Percentiles rank a stretch among this genome's conserved stretches.
These are phyloP conservation scores for Cavia porcellus DNA, from an alignment of 2,113 vertebrate genomes.

Conservation along the genomic window DNA sequence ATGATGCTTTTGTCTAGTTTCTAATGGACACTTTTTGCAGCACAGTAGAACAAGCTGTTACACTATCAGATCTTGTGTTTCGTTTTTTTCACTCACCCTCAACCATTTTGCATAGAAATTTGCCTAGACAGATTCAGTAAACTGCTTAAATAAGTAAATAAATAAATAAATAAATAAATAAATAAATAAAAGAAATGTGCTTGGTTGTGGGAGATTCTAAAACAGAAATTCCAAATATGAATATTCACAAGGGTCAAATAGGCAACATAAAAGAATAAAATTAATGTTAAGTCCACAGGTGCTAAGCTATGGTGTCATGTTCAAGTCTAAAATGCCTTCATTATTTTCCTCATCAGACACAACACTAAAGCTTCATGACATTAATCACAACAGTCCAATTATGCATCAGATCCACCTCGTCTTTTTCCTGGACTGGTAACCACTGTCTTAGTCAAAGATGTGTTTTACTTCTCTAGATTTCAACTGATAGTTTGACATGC, in stretches of 20 bases:
- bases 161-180: background rate
- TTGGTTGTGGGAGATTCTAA: background rate
- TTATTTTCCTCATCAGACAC: background rate
- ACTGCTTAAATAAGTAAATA: background rate
- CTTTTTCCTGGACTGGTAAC: background rate
- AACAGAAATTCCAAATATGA: constrained; percentile 3
- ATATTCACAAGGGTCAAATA: background rate
- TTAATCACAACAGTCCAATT: background rate
- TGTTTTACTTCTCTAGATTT: background rate
- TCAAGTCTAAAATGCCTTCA: background rate
- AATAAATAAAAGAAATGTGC: too few relatives aligned
- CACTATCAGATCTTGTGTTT: background rate
- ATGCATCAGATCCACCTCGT: background rate
- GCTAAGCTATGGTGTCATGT: background rate
- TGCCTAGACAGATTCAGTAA: background rate
- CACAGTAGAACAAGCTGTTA: background rate
- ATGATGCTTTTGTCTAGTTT: background rate
- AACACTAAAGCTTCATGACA: background rate
- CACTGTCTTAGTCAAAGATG: background rate
- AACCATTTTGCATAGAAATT: background rate
- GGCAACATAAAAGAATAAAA: background rate
- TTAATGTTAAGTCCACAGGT: background rate
- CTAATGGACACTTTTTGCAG: background rate
- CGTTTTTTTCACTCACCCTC: background rate
- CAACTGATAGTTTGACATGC: background rate